Evolutionary conservation across 1,140 invertebrate species (phyloP).

Genomic region (Calycopis cecrops): DNA sequence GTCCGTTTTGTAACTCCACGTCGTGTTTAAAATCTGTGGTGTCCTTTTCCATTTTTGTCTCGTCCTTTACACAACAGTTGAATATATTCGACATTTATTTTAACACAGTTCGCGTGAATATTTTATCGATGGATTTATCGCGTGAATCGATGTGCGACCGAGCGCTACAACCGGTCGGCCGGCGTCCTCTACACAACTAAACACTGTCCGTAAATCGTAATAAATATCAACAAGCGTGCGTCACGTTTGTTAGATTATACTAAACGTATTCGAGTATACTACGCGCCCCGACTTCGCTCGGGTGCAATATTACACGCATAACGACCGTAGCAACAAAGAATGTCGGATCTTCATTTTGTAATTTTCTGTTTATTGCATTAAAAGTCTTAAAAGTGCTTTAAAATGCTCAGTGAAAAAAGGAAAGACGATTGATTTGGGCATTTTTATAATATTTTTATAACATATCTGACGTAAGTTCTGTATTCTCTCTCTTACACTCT

Average conservation of each 20-base stretch:
- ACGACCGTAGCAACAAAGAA: no score
- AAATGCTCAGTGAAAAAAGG: no score
- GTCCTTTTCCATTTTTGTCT: conserved; percentile 26
- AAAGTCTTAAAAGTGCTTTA: no score
- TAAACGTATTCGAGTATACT: no score
- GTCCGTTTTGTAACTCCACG: conserved; percentile 35
- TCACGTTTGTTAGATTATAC: conserved; percentile 21
- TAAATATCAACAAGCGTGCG: conserved; percentile 55
- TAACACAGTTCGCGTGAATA: not conserved
- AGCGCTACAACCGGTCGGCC: conserved; percentile 38
- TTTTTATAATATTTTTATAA: no score
- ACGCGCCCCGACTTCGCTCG: no score
- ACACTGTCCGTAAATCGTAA: conserved; percentile 44
- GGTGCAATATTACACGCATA: no score
- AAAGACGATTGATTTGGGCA: no score
- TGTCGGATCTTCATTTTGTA: no score
- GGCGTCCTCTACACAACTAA: conserved; percentile 32
- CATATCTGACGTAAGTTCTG: no score
- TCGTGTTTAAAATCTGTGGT: conserved; percentile 7
- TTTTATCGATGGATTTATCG: not conserved
- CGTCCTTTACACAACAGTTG: conserved; percentile 39
- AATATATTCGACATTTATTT: conserved; percentile 41
- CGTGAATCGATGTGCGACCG: not conserved
- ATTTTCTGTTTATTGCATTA: no score
- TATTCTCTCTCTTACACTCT: no score